Evolutionary conservation across 2,888 invertebrate genomes (phyloP).

Genomic region (Cyrtodaria siliqua): DNA sequence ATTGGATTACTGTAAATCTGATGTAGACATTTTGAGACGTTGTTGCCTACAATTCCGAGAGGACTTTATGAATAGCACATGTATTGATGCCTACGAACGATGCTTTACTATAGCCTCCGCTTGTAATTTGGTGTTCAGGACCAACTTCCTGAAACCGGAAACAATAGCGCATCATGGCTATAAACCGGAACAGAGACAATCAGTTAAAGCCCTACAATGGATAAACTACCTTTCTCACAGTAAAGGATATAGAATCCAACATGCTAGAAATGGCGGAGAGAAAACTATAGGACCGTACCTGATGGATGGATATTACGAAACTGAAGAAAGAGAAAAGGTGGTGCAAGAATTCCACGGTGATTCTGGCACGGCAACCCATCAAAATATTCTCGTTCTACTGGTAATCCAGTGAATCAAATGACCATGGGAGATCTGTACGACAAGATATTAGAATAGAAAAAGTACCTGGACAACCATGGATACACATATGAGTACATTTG

Average conservation of each 20-base stretch:
- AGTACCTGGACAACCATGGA: slow-evolving; percentile 38
- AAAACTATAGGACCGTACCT: slow-evolving; percentile 41
- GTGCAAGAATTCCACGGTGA: slow-evolving; percentile 54
- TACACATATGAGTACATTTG: slow-evolving; percentile 60
- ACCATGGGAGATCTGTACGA: slow-evolving; percentile 50
- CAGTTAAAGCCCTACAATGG: slow-evolving; percentile 54
- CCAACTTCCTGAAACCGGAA: slow-evolving; percentile 31
- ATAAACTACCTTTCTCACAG: slow-evolving; percentile 37
- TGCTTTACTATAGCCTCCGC: slow-evolving; percentile 48
- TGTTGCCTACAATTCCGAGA: slow-evolving; percentile 27
- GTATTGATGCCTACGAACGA: slow-evolving; percentile 44
- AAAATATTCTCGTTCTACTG: slow-evolving; percentile 35
- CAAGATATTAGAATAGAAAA: slow-evolving; percentile 37
- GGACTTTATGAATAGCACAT: slow-evolving; percentile 27
- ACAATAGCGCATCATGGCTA: slow-evolving; percentile 50
- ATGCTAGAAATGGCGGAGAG: slow-evolving; percentile 50
- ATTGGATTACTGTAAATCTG: slow-evolving; percentile 27
- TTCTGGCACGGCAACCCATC: slow-evolving; percentile 49
- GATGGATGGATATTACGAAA: slow-evolving; percentile 54
- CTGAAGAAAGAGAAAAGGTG: slow-evolving; percentile 26
- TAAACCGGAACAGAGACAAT: slow-evolving; percentile 51
- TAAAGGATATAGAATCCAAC: slow-evolving; percentile 21
- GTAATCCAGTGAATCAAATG: slow-evolving; percentile 39
- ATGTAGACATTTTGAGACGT: slow-evolving; percentile 39
- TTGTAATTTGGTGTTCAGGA: slow-evolving; percentile 41